Evolutionary conservation across 2,113 vertebrate genomes (phyloP).

Genomic region (Caretta caretta): DNA sequence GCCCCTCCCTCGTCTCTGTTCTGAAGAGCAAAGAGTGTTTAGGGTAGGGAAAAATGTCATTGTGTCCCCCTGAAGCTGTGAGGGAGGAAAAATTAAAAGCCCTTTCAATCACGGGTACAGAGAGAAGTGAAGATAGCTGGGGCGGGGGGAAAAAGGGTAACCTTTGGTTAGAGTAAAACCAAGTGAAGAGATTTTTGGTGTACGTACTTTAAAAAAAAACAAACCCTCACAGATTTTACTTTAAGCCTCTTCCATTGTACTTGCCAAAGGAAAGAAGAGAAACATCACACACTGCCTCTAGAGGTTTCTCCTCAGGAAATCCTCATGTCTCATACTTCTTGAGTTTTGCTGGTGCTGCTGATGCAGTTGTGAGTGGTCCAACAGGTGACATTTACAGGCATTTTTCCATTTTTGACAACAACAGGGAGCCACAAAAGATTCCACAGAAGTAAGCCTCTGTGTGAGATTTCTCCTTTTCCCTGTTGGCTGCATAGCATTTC

Average conservation of each 20-base stretch:
- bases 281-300: background rate
- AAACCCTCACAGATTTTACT: background rate
- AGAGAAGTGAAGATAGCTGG: background rate
- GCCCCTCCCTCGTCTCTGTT: background rate
- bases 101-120: background rate
- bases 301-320: conserved; percentile 47
- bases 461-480: conserved; percentile 30
- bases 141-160: background rate
- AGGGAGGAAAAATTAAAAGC: background rate
- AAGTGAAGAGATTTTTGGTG: background rate
- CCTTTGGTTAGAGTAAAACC: conserved; percentile 19
- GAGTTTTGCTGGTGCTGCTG: background rate
- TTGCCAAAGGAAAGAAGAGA: conserved; percentile 50
- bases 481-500: background rate
- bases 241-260: conserved; percentile 1
- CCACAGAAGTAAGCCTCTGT: background rate
- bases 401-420: conserved; percentile 18
- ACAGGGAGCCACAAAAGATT: background rate
- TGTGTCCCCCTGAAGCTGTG: background rate
- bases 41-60: background rate
- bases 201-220: background rate
- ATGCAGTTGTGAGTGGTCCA: background rate
- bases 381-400: conserved; percentile 33
- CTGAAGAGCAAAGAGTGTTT: background rate
- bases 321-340: background rate